Conservation (phyloP, 2,888 invertebrate species). For the Trachelus troglodyta region DNA sequence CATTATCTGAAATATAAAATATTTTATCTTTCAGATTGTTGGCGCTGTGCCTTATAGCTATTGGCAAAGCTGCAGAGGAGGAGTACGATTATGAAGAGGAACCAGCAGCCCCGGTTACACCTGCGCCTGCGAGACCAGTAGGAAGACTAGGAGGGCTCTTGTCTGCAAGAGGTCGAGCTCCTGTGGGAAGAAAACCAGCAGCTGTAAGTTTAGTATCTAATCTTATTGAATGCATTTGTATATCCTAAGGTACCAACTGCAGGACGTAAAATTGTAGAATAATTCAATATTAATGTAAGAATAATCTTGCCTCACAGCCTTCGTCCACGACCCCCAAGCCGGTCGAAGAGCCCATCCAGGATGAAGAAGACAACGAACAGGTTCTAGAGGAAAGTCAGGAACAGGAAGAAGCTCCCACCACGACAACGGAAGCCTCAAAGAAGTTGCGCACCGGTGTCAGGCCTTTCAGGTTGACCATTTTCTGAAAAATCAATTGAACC, state of each 20-base stretch:
- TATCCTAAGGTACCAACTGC: neutral
- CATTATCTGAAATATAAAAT: neutral
- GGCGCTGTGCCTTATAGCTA: constrained; percentile 47
- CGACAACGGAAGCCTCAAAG: constrained; percentile 78
- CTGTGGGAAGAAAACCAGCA: constrained; percentile 41
- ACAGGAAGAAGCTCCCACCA: constrained; percentile 67
- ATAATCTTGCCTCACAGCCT: constrained; percentile 27
- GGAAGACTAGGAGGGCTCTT: constrained; percentile 48
- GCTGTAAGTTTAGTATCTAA: constrained; percentile 32
- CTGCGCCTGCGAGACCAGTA: constrained; percentile 45
- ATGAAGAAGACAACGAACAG: constrained; percentile 67
- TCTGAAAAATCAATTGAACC: neutral
- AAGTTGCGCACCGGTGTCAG: constrained; percentile 73
- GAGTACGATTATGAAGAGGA: constrained; percentile 58
- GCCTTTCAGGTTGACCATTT: constrained; percentile 70
- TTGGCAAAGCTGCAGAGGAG: constrained; percentile 48
- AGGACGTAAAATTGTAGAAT: neutral
- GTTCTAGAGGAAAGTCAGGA: constrained; percentile 72
- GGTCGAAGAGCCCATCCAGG: constrained; percentile 47
- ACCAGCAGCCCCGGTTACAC: constrained; percentile 44
- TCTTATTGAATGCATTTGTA: neutral
- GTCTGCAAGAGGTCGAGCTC: constrained; percentile 45
- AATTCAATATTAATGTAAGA: neutral
- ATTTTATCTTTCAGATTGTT: constrained; percentile 40
- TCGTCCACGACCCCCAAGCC: constrained; percentile 53